Conservation (phyloP, 30 jellyfish, hydroid and myxozoan species). For the Hydractinia echinata region DNA sequence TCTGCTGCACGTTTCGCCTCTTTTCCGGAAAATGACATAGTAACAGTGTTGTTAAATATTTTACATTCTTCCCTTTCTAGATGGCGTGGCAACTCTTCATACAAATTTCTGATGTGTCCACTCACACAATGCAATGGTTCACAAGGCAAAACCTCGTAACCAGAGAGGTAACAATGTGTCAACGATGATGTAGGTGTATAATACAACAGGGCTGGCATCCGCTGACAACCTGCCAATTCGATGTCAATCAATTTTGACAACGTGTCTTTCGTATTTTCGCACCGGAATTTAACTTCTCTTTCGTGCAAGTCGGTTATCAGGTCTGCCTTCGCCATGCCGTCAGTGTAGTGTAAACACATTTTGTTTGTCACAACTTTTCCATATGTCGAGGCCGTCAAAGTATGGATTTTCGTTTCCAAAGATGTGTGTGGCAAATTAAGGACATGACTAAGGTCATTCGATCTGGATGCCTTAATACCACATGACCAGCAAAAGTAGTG, state of each 20-base stretch:
- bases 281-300: constrained; percentile 12
- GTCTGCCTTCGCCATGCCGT: constrained; percentile 12
- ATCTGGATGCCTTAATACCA: constrained; percentile 5
- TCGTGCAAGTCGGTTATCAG: constrained; percentile 19
- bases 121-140: constrained; percentile 27
- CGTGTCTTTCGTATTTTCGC: constrained; percentile 1
- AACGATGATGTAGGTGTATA: neutral
- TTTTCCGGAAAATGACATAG: constrained; percentile 18
- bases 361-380: neutral
- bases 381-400: neutral
- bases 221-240: constrained; percentile 30
- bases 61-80: constrained; percentile 10
- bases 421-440: neutral
- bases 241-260: constrained; percentile 10
- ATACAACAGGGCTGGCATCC: constrained; percentile 29
- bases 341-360: neutral
- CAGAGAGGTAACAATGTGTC: neutral
- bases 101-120: constrained; percentile 33
- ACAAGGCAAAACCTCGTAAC: constrained; percentile 34
- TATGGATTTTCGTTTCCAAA: constrained; percentile 8
- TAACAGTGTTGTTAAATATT: constrained; percentile 9
- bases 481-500: constrained; percentile 32
- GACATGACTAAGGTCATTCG: constrained; percentile 6
- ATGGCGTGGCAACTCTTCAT: constrained; percentile 32
- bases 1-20: constrained; percentile 34